Evolutionary conservation across 2,113 vertebrate species (phyloP).

Genomic region (Gavialis gangeticus): DNA sequence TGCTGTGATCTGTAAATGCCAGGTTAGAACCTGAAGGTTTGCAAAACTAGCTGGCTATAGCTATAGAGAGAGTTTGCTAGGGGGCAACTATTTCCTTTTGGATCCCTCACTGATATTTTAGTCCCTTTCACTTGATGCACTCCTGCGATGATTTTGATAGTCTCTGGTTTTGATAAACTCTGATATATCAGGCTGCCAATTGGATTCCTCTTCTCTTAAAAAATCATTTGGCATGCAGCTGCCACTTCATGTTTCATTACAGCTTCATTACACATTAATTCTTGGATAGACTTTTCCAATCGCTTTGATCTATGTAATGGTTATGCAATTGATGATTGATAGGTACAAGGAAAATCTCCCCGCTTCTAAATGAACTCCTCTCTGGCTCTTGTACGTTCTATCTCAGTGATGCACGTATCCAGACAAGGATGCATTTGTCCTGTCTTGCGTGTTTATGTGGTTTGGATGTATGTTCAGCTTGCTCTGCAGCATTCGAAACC

Average conservation of each 20-base stretch:
- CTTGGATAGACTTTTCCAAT: background rate
- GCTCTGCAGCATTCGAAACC: background rate
- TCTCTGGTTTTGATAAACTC: background rate
- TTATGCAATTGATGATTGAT: background rate
- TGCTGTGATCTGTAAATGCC: rapidly evolving
- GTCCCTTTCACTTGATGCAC: background rate
- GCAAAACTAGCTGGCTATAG: background rate
- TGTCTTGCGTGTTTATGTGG: rapidly evolving
- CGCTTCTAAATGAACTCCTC: background rate
- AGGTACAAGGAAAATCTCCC: background rate
- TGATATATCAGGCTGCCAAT: background rate
- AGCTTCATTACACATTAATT: rapidly evolving
- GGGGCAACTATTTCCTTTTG: background rate
- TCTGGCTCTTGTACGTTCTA: background rate
- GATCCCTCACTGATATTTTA: background rate
- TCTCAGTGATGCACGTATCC: no score
- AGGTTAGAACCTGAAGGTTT: background rate
- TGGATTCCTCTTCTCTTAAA: background rate
- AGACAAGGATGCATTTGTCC: rapidly evolving
- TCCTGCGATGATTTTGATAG: background rate
- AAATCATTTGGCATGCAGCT: background rate
- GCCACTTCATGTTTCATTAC: background rate
- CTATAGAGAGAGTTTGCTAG: background rate
- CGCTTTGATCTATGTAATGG: background rate
- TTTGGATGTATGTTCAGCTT: background rate